Base-by-base conservation (phyloP, 2,888 invertebrate genomes). In the Neoscelio sp. region DNA sequence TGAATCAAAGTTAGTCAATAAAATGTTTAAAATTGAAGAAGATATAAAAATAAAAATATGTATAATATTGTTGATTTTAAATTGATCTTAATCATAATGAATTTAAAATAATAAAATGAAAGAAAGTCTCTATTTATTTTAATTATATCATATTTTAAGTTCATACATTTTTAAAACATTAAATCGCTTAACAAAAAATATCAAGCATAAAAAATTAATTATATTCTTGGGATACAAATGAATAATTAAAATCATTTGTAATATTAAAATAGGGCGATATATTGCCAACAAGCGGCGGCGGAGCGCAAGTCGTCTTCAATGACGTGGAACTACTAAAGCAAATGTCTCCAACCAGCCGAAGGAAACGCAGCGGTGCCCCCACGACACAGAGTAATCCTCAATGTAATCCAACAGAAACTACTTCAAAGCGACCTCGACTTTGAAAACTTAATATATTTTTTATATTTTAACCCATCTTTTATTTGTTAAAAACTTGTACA, bases 241-340 rank as follows among this genome's bases (percentile, higher is more conserved):
- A 38, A 38, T 38, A 38, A 33, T 35, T 56, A 50, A 65, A 18
- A 56, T 38, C n/a, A n/a, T n/a, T n/a, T n/a, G n/a, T n/a, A n/a
- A n/a, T n/a, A n/a, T n/a, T n/a, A 76, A 83, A 88, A 30, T 84
- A 95, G 94, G 99, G 96, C 8, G 97, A 99, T 89, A 96, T 99
- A 1, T 93, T 98, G 1, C 97, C 97, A 0, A 99, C 99, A 0
- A 95, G 95, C 68, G 96, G 97, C 0, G 99, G 99, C 0, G 99
- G 99, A 0, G 96, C 98, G 0, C 98, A 99, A 87, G 96, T 99
- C 0, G 95, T 98, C 18, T 98, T 99, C 88, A 96, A 96, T 84
- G 99, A 99, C 90, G 96, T 99, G 0, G 99, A 99, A 89, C 94
- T 95, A 87, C 89, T 98, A 5, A 95, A 94, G 81, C 97, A 97